These are phyloP conservation scores for Heterodera filipjevi DNA, from an alignment of 2,888 invertebrate species.

Conservation along the genomic window DNA sequence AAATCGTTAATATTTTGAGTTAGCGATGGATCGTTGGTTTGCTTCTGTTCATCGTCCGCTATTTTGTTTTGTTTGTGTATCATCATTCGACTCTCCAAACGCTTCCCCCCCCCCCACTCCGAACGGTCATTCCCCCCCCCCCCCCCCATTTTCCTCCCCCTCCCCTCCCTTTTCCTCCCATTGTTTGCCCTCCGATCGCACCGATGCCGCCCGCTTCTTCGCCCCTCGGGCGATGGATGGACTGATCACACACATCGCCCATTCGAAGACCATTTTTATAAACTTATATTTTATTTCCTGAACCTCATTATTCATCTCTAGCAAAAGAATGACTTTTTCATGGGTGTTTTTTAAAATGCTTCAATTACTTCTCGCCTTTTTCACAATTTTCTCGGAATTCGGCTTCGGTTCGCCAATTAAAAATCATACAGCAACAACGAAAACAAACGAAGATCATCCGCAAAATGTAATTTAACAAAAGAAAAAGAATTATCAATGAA, in stretches of 20 bases:
- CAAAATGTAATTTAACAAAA: background rate
- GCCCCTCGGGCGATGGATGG: background rate
- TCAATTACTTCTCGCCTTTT: background rate
- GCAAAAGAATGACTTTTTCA: background rate
- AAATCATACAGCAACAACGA: background rate
- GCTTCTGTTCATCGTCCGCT: background rate
- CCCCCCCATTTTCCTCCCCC: background rate
- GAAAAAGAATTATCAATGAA: background rate
- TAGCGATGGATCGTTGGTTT: too few relatives aligned
- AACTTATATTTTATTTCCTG: background rate
- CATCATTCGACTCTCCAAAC: background rate
- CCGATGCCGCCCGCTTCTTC: background rate
- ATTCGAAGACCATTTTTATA: background rate
- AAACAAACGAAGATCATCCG: background rate
- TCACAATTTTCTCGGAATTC: background rate
- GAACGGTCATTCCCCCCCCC: background rate
- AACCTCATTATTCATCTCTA: background rate
- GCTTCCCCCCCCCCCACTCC: background rate
- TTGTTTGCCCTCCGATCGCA: conserved; percentile 1
- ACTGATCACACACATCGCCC: background rate
- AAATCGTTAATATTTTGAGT: too few relatives aligned
- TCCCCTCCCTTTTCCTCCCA: background rate
- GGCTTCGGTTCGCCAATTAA: background rate
- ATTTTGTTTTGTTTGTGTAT: background rate
- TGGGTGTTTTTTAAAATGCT: background rate